phyloP scores from a whole-genome alignment of 2,797 vertebrate species.

The Phylloscopus collybita region DNA sequence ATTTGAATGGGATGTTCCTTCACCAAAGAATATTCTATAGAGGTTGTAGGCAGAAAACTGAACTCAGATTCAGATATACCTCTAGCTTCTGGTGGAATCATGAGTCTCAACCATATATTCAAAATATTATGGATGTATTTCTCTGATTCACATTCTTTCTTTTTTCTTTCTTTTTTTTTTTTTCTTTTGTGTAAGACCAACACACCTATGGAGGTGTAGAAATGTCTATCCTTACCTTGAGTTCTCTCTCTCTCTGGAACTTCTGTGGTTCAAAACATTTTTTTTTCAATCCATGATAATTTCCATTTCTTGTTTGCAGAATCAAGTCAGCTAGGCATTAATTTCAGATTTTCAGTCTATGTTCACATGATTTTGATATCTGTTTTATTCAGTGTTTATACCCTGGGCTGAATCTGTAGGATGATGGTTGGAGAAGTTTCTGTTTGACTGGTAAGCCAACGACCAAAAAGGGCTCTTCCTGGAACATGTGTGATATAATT shows the following conservation, averaged over 20 bases:
- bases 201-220: not conserved
- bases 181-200: not conserved
- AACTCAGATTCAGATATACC: not conserved
- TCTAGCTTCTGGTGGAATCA: not conserved
- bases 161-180: not conserved
- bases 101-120: not conserved
- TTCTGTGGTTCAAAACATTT: not conserved
- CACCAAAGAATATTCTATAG: not conserved
- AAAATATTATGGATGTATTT: not conserved
- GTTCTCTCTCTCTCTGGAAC: not conserved
- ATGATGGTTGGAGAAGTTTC: not conserved
- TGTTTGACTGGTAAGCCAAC: not conserved
- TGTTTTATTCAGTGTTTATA: not conserved
- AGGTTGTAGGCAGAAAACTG: not conserved
- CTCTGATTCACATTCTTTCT: not conserved
- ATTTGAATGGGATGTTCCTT: not conserved
- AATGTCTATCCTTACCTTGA: not conserved
- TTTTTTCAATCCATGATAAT: not conserved
- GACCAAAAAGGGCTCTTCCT: not conserved
- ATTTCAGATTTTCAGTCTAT: not conserved
- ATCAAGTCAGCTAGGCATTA: not conserved
- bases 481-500: not conserved
- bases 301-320: not conserved
- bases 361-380: not conserved
- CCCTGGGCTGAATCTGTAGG: not conserved